Conservation (phyloP, 2,797 vertebrate genomes). For the Philypnodon macrostomus region DNA sequence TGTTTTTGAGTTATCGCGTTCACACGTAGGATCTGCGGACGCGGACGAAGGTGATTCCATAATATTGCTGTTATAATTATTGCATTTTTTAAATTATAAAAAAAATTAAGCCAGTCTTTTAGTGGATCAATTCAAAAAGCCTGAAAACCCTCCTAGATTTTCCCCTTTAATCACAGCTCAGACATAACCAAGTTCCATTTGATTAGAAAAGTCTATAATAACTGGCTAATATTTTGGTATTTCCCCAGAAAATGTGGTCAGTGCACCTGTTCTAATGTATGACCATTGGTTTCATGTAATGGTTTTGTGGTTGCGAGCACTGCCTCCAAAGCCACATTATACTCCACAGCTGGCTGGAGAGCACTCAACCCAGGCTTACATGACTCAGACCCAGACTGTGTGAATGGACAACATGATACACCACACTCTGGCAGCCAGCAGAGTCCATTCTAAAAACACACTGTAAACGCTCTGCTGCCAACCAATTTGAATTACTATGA, state of each 20-base stretch:
- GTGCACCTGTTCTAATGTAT: constrained; percentile 23
- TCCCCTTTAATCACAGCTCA: background rate
- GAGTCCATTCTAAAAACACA: constrained; percentile 7
- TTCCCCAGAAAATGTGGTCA: background rate
- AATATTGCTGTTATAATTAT: too few relatives aligned
- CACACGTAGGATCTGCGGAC: too few relatives aligned
- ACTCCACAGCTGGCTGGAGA: constrained; percentile 28
- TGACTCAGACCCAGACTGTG: constrained; percentile 38
- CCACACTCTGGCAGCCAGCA: constrained; percentile 9
- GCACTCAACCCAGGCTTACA: too few relatives aligned
- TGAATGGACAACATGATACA: constrained; percentile 21
- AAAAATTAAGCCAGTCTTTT: too few relatives aligned
- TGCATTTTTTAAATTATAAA: too few relatives aligned
- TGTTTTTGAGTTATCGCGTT: too few relatives aligned
- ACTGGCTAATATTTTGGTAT: background rate
- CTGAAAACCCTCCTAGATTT: too few relatives aligned
- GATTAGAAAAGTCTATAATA: background rate
- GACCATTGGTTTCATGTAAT: constrained; percentile 15
- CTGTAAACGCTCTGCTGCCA: background rate
- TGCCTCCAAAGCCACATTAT: constrained; percentile 34
- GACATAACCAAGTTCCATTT: background rate
- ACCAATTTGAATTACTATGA: background rate
- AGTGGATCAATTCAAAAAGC: too few relatives aligned
- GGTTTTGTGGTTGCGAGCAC: constrained; percentile 18
- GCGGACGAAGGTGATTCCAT: too few relatives aligned